Evolutionary conservation across 2,113 vertebrate genomes (phyloP), one percentile per base, ranked within the genome.

Genomic region (Misgurnus mizolepis): DNA sequence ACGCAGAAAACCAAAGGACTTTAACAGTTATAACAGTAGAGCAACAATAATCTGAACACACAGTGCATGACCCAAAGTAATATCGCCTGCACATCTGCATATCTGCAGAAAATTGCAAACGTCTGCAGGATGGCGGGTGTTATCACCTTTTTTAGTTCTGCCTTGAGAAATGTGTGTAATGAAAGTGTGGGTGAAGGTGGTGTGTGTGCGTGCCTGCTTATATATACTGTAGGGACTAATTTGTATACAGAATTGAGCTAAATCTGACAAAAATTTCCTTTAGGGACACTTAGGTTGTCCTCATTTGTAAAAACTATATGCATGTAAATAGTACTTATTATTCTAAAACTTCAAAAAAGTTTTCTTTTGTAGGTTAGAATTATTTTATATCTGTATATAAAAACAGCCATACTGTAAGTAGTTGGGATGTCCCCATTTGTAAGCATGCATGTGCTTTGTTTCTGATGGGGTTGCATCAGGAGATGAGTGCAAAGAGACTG

Each of bases 91-190:
- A 14, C 75, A 77, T 77, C 62, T 77, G 75, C 62, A 66, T 77
- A 77, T 65, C n/a, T 66, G 75, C 27, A 15, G 45, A 58, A 76
- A 64, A 76, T 76, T 64, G 73, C 73, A 64, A 76, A 76, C 73
- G 45, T 76, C 60, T 76, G 73, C 15, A 22, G 15, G 73, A 64
- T 76, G 73, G 39, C 22, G 34, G 64, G 45, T 49, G 73, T 76
- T 50, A 64, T 62, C 73, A 64, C 43, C 58, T 76, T 64, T 76
- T 64, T 64, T 76, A 43, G 47, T 76, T 64, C 7, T 8, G 8
- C 18, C 60, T 47, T 45, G 41, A 47, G 72, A 34, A 62, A 53
- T 45, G 72, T 47, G 41, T 75, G 56, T 75, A 75, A 75, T 79
- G 67, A 39, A 22, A 40, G 2, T 17, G 10, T 66, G 22, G 22